Evolutionary conservation across 2,797 vertebrate species (phyloP), one percentile per base, ranked within the genome.

Genomic region (Ataeniobius toweri): DNA sequence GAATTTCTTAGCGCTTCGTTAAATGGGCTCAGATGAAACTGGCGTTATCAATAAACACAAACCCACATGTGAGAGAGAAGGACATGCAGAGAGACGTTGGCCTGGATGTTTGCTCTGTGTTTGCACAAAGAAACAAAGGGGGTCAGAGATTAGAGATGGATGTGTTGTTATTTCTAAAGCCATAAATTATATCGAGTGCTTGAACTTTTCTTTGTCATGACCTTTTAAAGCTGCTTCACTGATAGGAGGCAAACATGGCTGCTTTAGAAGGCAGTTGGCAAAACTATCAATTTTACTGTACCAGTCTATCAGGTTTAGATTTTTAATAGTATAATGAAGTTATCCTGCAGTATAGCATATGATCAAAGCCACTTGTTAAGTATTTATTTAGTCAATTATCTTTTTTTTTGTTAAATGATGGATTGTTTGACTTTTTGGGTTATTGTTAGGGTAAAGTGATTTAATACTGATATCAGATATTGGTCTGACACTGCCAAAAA

Each of bases 181-280:
- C 79, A 75, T 56, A 79, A 83, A 85, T 89, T 70, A 75, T 46
- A 36, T 75, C 31, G 75, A 69, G 56, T 22, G 26, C 46, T 71
- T 75, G 63, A 77, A 65, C 55, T 48, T 79, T 24, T 71, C 39
- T n/a, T 22, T 48, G 71, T 36, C 55, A 48, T 67, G 71, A 10
- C 50, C 41, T 76, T 24, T 50, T 67, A 53, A 9, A 28, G 74
- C 69, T 56, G 26, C 26, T 55, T 39, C 22, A 10, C 22, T 50
- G 36, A 76, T 28, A 36, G 28, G n/a, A 39, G 26, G 67, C 24
- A 53, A 1, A 36, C 39, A 39, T 58, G 39, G 36, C 8, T 63
- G 16, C 28, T 31, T 59, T 48, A 50, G 26, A 39, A 50, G 58
- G 41, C n/a, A 58, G 14, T 68, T 39, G 73, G 13, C 22, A 68